Evolutionary conservation across 2,888 invertebrate species (phyloP), one percentile per base, ranked within the genome.

Genomic region (Diarsia mendica): DNA sequence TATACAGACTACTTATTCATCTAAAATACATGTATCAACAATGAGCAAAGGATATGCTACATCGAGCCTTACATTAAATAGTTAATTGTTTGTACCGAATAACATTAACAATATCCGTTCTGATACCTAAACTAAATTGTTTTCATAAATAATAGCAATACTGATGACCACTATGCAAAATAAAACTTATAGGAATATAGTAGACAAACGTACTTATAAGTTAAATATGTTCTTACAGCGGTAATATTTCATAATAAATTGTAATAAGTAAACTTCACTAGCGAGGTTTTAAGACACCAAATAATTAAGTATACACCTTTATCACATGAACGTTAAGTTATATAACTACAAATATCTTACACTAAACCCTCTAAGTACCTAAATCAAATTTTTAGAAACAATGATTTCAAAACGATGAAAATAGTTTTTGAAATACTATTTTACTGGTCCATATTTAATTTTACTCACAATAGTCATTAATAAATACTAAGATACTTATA

Each of bases 81-180:
- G 84, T 88, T 82, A 88, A 80, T 80, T 77, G 79, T 90, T 92
- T 92, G 91, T 91, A 92, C 91, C 90, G 87, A 91, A 90, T 87
- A 87, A 86, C 82, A 89, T 86, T 85, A 89, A 72, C 63, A 86
- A 86, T 87, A 85, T 86, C 76, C 80, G 77, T 86, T 84, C 75
- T 83, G 77, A 85, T 80, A 83, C 85, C 85, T 90, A 87, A 79
- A 80, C 84, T 89, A 85, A 76, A 80, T 87, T 79, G 73, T 84
- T 83, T 86, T 85, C 88, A 88, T 90, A 91, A 91, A 90, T 90
- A 90, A 73, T 89, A 90, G 89, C 88, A 92, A 92, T 92, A 92
- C 92, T 92, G 92, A 90, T 91, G 85, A 87, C 85, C 87, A 87
- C 81, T 85, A 88, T 85, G 82, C 78, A 84, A 83, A 85, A 82